phyloP scores from a whole-genome alignment of 2,888 invertebrate species.

The Agriopis aurantiaria region DNA sequence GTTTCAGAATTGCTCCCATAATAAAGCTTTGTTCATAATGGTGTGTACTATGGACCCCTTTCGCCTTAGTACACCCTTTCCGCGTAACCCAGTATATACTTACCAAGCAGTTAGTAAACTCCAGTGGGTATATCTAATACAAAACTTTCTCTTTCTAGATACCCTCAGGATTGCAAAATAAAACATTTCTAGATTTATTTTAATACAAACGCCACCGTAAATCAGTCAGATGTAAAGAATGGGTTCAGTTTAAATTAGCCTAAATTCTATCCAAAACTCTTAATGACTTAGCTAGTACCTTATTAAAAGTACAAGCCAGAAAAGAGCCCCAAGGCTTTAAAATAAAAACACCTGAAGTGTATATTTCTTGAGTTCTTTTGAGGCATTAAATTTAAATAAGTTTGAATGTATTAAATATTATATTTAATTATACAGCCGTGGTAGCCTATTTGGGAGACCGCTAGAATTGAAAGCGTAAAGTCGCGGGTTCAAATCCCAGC shows the following conservation, averaged over 20 bases:
- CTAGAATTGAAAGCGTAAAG: too few species aligned
- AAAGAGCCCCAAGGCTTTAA: not conserved
- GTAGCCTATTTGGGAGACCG: too few species aligned
- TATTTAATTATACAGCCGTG: too few species aligned
- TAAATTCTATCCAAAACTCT: slow-evolving; percentile 22
- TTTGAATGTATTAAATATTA: too few species aligned
- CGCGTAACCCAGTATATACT: too few species aligned
- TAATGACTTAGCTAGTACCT: slow-evolving; percentile 12
- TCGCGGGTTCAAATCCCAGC: too few species aligned
- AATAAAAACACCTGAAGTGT: not conserved
- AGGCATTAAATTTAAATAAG: not conserved
- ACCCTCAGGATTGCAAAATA: slow-evolving; percentile 3
- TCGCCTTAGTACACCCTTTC: too few species aligned
- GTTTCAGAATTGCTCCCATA: too few species aligned
- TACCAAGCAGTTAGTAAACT: not conserved
- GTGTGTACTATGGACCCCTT: too few species aligned
- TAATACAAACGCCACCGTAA: slow-evolving; percentile 24
- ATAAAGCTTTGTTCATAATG: too few species aligned
- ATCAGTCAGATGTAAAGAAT: slow-evolving; percentile 32
- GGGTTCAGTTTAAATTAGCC: slow-evolving; percentile 21
- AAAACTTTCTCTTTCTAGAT: not conserved
- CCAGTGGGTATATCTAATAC: not conserved
- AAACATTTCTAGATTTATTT: slow-evolving; percentile 20
- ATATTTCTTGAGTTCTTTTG: not conserved
- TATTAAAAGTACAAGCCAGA: not conserved